Evolutionary conservation across 2,888 invertebrate genomes (phyloP).

Genomic region (Diachrysia chrysitis): DNA sequence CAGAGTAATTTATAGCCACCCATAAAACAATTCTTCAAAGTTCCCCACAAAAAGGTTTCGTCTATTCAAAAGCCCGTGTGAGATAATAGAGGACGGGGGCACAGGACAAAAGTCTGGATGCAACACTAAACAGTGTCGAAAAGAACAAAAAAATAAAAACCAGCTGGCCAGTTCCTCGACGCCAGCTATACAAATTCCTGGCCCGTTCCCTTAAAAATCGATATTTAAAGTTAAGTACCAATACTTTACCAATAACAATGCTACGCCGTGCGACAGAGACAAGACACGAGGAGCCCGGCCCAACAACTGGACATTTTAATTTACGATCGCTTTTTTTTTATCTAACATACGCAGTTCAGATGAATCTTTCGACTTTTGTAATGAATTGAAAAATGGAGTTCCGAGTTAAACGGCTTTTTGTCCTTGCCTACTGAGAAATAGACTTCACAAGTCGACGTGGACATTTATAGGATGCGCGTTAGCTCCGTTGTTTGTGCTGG

Average conservation of each 20-base stretch:
- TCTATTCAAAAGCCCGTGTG: conserved; percentile 81
- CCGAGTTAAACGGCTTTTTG: conserved; percentile 80
- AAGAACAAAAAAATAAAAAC: conserved; percentile 80
- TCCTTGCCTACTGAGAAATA: conserved; percentile 83
- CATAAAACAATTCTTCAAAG: conserved; percentile 88
- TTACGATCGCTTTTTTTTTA: conserved; percentile 85
- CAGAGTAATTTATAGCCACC: conserved; percentile 80
- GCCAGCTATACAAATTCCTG: conserved; percentile 78
- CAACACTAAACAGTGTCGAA: conserved; percentile 77
- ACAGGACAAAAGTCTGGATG: conserved; percentile 84
- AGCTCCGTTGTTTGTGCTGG: conserved; percentile 77
- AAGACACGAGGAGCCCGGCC: conserved; percentile 67
- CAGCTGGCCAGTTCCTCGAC: conserved; percentile 79
- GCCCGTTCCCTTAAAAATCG: conserved; percentile 81
- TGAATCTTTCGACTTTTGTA: conserved; percentile 86
- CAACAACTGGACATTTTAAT: conserved; percentile 85
- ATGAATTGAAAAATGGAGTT: conserved; percentile 86
- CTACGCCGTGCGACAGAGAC: conserved; percentile 76
- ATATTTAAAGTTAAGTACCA: conserved; percentile 86
- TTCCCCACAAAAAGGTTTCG: conserved; percentile 82
- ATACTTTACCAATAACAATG: conserved; percentile 82
- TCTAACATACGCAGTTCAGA: conserved; percentile 80
- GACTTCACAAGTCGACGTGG: conserved; percentile 87
- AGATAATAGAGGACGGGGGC: conserved; percentile 84
- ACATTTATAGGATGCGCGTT: conserved; percentile 74